Base-by-base conservation (phyloP, 1,140 invertebrate species). In the Chionoecetes opilio region DNA sequence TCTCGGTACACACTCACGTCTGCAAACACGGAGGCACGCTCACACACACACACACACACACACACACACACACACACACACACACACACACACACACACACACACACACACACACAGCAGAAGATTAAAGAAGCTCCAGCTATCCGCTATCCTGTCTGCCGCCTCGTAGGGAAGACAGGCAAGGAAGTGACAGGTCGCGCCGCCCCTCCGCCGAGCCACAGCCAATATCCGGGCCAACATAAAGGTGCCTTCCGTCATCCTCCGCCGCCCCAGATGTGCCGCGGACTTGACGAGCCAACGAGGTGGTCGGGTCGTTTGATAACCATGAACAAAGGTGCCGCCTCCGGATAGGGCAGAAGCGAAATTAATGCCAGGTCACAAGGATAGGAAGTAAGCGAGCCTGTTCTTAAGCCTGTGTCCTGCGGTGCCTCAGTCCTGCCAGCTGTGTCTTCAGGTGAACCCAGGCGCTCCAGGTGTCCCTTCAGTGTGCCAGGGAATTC, bases 221-320 rank as follows among this genome's bases (percentile, higher is more conserved):
- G 89, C 38, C 89, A 53, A 63, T 91, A 41, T 63, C 38, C 89
- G 89, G 31, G 46, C 53, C 26, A 41, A 75, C 75, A 84, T 82
- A 82, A 92, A 84, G 82, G 91, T n/a, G 31, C 63, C 11, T 84
- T 41, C 91, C 91, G 75, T 84, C 75, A 37, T 0, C 91, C 31
- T 21, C 32, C 17, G n/a, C 32, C 31, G 82, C 29, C 90, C 82
- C 91, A 84, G 75, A 92, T 84, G 91, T 92, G 90, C 53, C 53
- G 90, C 53, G 3, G 34, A 82, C 21, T 31, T 92, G 82, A 92
- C 82, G 35, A 85, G 34, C 75, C 21, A 92, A 92, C 91, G 91
- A 92, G 91, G 91, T 92, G 82, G 91, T 92, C 91, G 91, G 91
- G 91, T 84, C 37, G 75, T 84, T 92, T 92, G 75, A 84, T 84